Base-by-base conservation (phyloP, 2,888 invertebrate species). In the Byasa hedistus region DNA sequence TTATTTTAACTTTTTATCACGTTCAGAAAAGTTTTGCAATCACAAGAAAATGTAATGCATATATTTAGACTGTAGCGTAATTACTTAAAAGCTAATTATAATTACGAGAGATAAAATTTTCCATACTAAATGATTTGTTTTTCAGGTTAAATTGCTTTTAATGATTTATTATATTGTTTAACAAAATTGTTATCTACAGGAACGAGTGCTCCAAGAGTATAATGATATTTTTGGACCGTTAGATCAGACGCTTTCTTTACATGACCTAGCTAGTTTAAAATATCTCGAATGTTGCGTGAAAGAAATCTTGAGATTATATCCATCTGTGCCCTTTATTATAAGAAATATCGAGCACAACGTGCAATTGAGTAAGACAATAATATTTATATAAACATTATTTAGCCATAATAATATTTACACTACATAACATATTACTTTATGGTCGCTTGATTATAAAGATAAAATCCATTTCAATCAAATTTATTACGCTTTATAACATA, bases 221-320 rank as follows among this genome's bases (percentile, higher is more conserved):
- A 51, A 66, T 57, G 54, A 66, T 4, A 57, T 58, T 27, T 62
- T 54, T 54, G 27, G 39, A 27, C 39, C 58, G 1, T 8, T 22
- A 2, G 32, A 62, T 5, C 27, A 22, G 39, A 54, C 66, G n/a
- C 54, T 62, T 27, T 52, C 58, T 22, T 54, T 93, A 81, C 91
- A 92, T 57, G 93, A 93, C 70, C 80, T 95, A 19, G 80, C 93
- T 66, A 90, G 92, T 65, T 93, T 95, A 93, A 91, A 92, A 67
- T 95, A 95, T 73, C 86, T 95, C 69, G 95, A 95, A 71, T 93
- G 93, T 73, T 94, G 94, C 71, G 93, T 95, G 61, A 95, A 95
- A 78, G 95, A 95, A 78, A 91, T 94, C 0, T 76, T 95, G 59
- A 84, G 95, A 57, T 78, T 95, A 15, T 94, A 93, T 57, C 54